Percentiles rank a stretch among this genome's conserved stretches.
phyloP scores from a whole-genome alignment of 2,888 invertebrate genomes.

The Tanaodytes sp. region DNA sequence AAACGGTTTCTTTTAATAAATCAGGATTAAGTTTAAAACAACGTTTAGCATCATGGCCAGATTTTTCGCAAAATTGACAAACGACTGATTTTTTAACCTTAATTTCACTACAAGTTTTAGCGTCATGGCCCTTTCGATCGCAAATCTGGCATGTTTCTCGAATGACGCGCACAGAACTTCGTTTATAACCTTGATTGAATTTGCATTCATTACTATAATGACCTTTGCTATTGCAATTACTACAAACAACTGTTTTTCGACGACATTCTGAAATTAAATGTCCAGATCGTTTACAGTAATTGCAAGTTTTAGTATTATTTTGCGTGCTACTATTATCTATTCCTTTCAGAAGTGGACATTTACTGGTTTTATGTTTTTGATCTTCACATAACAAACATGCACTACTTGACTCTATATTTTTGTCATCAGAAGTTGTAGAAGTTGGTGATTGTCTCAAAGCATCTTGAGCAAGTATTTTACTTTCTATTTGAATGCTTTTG shows the following conservation, averaged over 20 bases:
- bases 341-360: no score
- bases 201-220: not conserved
- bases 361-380: no score
- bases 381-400: no score
- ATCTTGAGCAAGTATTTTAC: not conserved
- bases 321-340: no score
- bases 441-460: not conserved
- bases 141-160: slow-evolving; percentile 16
- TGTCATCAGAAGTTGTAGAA: not conserved
- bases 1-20: not conserved
- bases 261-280: slow-evolving; percentile 11
- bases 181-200: not conserved
- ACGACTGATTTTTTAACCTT: not conserved
- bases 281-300: slow-evolving; percentile 12
- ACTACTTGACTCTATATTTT: no score
- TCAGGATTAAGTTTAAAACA: slow-evolving; percentile 30
- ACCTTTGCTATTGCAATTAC: not conserved
- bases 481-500: slow-evolving; percentile 10
- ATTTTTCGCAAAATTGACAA: slow-evolving; percentile 30
- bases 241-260: not conserved
- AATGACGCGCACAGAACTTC: not conserved
- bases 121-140: slow-evolving; percentile 8
- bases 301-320: slow-evolving; percentile 5
- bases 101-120: slow-evolving; percentile 9
- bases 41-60: slow-evolving; percentile 3